Evolutionary conservation across 37 sponge, comb jelly and placozoan species (phyloP).

Genomic region (Hormiphora californensis): DNA sequence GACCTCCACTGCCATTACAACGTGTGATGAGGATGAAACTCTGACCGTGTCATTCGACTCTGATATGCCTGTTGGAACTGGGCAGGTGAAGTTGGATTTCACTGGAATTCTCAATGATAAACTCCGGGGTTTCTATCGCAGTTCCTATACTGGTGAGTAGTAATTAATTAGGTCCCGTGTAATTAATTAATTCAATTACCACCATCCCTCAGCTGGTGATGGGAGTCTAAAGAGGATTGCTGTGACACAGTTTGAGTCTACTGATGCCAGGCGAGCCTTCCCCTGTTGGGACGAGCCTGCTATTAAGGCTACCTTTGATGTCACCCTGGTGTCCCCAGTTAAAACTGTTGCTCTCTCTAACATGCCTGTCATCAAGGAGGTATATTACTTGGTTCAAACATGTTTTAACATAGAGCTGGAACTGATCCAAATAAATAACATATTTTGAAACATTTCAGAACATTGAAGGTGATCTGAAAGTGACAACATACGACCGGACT

Average conservation of each 20-base stretch:
- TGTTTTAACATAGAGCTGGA: neutral
- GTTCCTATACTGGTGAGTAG: conserved; percentile 12
- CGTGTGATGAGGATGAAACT: conserved; percentile 65
- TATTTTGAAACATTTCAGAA: conserved; percentile 36
- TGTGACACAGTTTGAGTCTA: conserved; percentile 87
- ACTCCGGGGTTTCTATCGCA: conserved; percentile 85
- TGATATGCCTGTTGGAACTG: conserved; percentile 60
- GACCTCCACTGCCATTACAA: neutral
- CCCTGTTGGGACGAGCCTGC: conserved; percentile 99
- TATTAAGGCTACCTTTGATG: conserved; percentile 93
- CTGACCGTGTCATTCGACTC: conserved; percentile 62
- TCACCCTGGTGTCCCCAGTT: conserved; percentile 75
- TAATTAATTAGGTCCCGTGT: neutral
- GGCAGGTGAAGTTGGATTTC: conserved; percentile 61
- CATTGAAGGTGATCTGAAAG: conserved; percentile 55
- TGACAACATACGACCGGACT: conserved; percentile 69
- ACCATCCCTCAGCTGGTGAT: conserved; percentile 57
- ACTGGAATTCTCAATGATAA: conserved; percentile 79
- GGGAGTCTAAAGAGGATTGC: conserved; percentile 61
- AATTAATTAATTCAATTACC: neutral
- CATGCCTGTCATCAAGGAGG: conserved; percentile 67
- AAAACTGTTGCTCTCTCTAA: conserved; percentile 87
- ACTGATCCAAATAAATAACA: neutral
- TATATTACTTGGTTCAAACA: neutral
- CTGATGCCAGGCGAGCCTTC: conserved; percentile 92